Evolutionary conservation across 1,140 invertebrate species (phyloP), one percentile per base, ranked within the genome.

Genomic region (Nasonia giraulti): DNA sequence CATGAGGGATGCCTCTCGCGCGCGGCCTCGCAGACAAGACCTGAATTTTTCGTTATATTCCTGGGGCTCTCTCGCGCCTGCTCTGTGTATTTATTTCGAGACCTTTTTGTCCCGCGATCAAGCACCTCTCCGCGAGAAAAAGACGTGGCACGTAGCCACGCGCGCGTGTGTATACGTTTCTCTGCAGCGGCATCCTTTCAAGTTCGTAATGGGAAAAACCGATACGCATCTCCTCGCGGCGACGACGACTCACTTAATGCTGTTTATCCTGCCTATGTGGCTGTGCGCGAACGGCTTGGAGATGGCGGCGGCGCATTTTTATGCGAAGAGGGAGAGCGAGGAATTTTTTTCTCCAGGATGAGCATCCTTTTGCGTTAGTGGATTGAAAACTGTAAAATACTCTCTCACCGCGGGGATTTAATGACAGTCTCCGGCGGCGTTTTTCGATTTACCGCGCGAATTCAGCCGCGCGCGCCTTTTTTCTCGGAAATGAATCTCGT

Each of bases 151-250:
- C 86, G 85, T 88, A 88, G 91, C 90, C 90, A 90, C 89, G 86
- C 80, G 71, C 85, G 80, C 47, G 31, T 6, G 10, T 50, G 11
- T 55, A 55, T 55, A 55, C 2, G 17, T 55, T 4, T 55, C 3
- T 17, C 86, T 77, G 71, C 74, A 80, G 31, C 78, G 86, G 89
- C 88, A 88, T 87, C 90, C 88, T 91, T 92, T 92, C 90, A 90
- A 88, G 87, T 87, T 88, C 88, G 87, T 92, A 92, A 92, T 92
- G 89, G 90, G 89, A 92, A 92, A 92, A 91, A 88, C 89, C 89
- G 91, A 92, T 92, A 92, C 88, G 90, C 89, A 91, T 92, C 84
- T 82, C 5, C 74, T 44, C 88, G 89, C 87, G 84, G 86, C 17
- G 55, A 5, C 88, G 89, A 88, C 87, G 76, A 78, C n/a, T 89